Evolutionary conservation across 1,140 invertebrate genomes (phyloP), one percentile per base, ranked within the genome.

Genomic region (Druon quercuslanigerum): DNA sequence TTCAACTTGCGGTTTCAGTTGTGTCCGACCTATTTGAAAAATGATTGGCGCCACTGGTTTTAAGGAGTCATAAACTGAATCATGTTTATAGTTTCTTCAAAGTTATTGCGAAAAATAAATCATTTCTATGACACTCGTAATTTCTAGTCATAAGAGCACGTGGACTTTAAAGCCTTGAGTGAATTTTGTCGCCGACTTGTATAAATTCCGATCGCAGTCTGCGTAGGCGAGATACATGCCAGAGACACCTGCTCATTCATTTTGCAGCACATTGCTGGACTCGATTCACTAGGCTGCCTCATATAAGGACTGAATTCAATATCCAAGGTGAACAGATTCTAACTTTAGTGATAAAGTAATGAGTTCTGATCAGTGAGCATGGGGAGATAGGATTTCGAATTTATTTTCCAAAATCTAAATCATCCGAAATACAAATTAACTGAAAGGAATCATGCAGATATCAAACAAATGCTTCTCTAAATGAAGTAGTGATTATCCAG

Each of bases 201-300:
- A 66, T 33, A 40, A 46, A 66, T 66, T 20, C 60, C 60, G 25
- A 33, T 33, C 40, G 40, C 25, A 40, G 25, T 66, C 33, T 66
- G 60, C 60, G 60, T 66, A 66, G 60, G 60, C 60, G 60, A 66
- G 60, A 20, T 40, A 66, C 60, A 66, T 66, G 46, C 33, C 60
- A 66, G 25, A 66, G 25, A 66, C 60, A 66, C 60, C 60, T 66
- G 60, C 60, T 66, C 60, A 66, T 66, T 66, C n/a, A 66, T 66
- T 66, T 66, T 66, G 60, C 60, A 66, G 60, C 60, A 66, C 60
- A 66, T 20, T 33, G 12, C 57, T 66, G 60, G 11, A 66, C 60
- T 66, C 5, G 5, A 66, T 33, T 66, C 16, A 66, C 60, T 46
- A 4, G 16, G 16, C 13, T 54, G n/a, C 33, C 60, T 33, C 60